Conservation (phyloP, 2,113 vertebrate genomes). For the Crotalus viridis region DNA sequence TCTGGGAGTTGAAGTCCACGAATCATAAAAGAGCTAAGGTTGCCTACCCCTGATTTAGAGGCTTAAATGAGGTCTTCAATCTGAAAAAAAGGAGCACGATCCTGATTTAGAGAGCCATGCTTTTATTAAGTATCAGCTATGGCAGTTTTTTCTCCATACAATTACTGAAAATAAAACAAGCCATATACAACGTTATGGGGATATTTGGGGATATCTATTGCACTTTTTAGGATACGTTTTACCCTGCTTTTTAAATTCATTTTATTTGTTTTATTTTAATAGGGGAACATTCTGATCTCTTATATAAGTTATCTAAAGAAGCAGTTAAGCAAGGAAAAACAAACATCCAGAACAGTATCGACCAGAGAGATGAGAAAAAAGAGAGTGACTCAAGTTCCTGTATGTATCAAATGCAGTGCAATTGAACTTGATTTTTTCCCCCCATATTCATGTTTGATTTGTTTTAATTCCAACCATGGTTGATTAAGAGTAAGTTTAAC, state of each 20-base stretch:
- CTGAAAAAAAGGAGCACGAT: background rate
- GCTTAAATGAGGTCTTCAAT: background rate
- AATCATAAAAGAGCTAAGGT: too few relatives aligned
- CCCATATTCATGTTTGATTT: too few relatives aligned
- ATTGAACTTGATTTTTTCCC: background rate
- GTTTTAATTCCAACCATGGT: background rate
- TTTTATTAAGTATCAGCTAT: background rate
- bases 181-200: too few relatives aligned
- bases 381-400: slow-evolving; percentile 80
- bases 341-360: slow-evolving; percentile 71
- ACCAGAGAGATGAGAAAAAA: slow-evolving; percentile 77
- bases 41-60: background rate
- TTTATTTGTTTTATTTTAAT: background rate
- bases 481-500: background rate
- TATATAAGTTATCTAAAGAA: slow-evolving; percentile 88
- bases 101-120: background rate
- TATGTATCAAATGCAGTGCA: slow-evolving; percentile 69
- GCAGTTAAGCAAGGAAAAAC: slow-evolving; percentile 79
- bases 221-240: background rate
- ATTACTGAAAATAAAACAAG: background rate
- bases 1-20: too few relatives aligned
- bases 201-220: background rate
- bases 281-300: slow-evolving; percentile 90
- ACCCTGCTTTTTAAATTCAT: background rate
- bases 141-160: background rate